Conservation (phyloP, 2,113 vertebrate species). For the Urocynchramus pylzowi region DNA sequence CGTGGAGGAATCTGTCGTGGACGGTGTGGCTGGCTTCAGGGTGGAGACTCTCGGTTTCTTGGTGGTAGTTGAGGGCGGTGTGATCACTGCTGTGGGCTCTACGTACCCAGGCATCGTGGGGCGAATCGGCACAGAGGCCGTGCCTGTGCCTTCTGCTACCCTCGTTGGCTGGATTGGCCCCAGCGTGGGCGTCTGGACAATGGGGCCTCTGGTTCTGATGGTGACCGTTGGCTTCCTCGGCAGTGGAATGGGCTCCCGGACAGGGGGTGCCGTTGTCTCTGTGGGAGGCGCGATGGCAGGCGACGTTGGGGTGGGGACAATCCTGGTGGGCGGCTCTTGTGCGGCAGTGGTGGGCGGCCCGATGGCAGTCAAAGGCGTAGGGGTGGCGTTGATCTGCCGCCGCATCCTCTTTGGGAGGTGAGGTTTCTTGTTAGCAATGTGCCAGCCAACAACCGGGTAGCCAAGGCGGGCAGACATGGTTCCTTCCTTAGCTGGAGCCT, state of each 20-base stretch:
- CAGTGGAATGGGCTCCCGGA: slow-evolving; percentile 86
- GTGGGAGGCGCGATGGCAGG: slow-evolving; percentile 89
- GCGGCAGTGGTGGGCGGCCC: slow-evolving; percentile 85
- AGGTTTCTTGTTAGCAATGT: slow-evolving; percentile 95
- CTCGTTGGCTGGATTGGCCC: slow-evolving; percentile 89
- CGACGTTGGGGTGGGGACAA: slow-evolving; percentile 89
- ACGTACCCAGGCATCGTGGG: slow-evolving; percentile 84
- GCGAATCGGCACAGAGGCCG: slow-evolving; percentile 75
- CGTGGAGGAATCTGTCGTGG: slow-evolving; percentile 77
- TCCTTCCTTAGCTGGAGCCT: slow-evolving; percentile 89
- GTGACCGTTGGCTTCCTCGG: slow-evolving; percentile 88
- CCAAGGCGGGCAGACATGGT: slow-evolving; percentile 90
- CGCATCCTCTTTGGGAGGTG: slow-evolving; percentile 86
- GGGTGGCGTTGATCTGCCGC: slow-evolving; percentile 90
- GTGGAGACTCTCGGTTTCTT: slow-evolving; percentile 82
- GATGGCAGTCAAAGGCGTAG: slow-evolving; percentile 86
- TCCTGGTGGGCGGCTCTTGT: slow-evolving; percentile 83
- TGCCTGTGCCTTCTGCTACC: slow-evolving; percentile 81
- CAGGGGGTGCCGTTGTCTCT: slow-evolving; percentile 81
- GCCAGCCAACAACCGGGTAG: slow-evolving; percentile 96
- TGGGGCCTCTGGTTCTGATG: slow-evolving; percentile 86
- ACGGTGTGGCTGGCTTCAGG: slow-evolving; percentile 73
- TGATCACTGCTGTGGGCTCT: slow-evolving; percentile 84
- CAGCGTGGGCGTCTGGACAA: slow-evolving; percentile 88
- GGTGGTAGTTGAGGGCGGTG: slow-evolving; percentile 82